Conservation (phyloP, 2,113 vertebrate species). For the Bucco capensis region DNA sequence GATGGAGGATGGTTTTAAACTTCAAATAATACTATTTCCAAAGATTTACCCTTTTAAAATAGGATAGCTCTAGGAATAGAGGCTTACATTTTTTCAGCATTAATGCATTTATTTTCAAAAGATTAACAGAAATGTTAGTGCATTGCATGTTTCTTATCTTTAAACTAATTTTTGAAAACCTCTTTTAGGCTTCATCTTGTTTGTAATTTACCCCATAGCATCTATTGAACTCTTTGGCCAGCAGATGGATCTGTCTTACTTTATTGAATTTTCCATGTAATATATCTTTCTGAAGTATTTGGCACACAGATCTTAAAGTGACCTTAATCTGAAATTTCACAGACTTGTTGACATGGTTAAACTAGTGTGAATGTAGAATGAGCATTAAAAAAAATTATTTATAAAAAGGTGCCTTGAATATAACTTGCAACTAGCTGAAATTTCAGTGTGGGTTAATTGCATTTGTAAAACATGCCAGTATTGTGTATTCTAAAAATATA, state of each 20-base stretch:
- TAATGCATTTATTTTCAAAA: constrained; percentile 22
- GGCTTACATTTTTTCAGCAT: not conserved
- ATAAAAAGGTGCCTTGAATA: constrained; percentile 20
- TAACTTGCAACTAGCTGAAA: not conserved
- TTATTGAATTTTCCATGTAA: constrained; percentile 6
- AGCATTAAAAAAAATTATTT: not conserved
- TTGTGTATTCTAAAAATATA: not conserved
- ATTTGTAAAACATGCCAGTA: constrained; percentile 28
- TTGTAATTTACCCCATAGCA: constrained; percentile 13
- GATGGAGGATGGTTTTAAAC: constrained; percentile 41
- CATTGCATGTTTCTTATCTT: constrained; percentile 17
- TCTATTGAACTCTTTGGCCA: not conserved
- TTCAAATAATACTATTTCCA: not conserved
- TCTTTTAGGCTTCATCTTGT: not conserved
- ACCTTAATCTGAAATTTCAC: constrained; percentile 23
- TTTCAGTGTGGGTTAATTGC: not conserved
- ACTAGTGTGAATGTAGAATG: not conserved
- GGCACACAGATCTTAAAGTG: constrained; percentile 9
- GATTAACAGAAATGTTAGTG: not conserved
- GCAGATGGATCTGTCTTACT: not conserved
- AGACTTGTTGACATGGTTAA: constrained; percentile 23
- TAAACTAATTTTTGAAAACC: constrained; percentile 24
- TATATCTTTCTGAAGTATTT: constrained; percentile 16
- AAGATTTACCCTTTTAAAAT: constrained; percentile 16
- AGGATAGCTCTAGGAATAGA: not conserved